phyloP scores from a whole-genome alignment of 2,888 invertebrate genomes.

The Sinodicranocentrus sp. region DNA sequence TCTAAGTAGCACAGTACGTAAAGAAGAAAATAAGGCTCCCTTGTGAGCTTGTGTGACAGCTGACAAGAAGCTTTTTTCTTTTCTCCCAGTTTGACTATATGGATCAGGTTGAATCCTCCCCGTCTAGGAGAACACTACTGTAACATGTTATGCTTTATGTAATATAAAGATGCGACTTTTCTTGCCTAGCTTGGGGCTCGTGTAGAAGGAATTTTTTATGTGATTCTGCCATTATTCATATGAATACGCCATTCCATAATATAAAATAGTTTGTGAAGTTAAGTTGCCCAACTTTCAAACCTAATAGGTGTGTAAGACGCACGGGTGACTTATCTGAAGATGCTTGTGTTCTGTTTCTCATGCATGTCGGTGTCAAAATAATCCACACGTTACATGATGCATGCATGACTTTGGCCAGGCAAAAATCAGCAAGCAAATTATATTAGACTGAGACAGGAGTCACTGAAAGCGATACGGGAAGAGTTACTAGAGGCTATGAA shows the following conservation, averaged over 20 bases:
- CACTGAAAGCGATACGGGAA: too few species aligned
- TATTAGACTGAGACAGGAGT: neutral
- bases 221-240: too few species aligned
- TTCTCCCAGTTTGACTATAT: neutral
- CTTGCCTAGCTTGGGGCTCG: neutral
- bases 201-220: too few species aligned
- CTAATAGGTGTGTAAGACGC: neutral
- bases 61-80: slow-evolving; percentile 29
- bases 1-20: slow-evolving; percentile 25
- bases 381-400: too few species aligned
- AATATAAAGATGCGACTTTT: neutral
- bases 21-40: slow-evolving; percentile 21
- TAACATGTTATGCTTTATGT: slow-evolving; percentile 3
- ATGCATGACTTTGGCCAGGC: neutral
- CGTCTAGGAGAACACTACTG: neutral
- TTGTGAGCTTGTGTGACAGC: slow-evolving; percentile 36
- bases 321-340: too few species aligned
- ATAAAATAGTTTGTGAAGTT: too few species aligned
- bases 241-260: too few species aligned
- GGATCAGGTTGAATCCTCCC: slow-evolving; percentile 33
- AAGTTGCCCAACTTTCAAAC: neutral
- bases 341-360: too few species aligned
- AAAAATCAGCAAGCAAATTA: neutral
- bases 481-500: too few species aligned
- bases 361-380: too few species aligned